Percentiles rank a stretch among this genome's conserved stretches.
These are phyloP conservation scores for Agrotis puta DNA, from an alignment of 2,888 invertebrate genomes.

Conservation along the genomic window DNA sequence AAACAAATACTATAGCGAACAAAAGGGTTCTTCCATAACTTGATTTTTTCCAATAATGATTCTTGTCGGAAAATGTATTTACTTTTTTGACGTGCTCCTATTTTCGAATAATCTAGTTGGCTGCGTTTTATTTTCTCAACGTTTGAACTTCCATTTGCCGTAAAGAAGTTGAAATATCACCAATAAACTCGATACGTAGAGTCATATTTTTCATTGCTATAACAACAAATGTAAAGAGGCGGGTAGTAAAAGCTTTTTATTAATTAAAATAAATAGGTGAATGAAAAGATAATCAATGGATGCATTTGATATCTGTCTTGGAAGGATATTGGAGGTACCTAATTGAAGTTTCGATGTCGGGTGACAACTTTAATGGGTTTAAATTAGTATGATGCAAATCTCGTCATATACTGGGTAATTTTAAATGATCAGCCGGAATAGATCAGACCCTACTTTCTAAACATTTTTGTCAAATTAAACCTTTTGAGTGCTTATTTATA, in stretches of 20 bases:
- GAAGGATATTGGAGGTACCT: constrained; percentile 32
- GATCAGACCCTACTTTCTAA: no score
- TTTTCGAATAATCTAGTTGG: constrained; percentile 35
- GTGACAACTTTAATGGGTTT: constrained; percentile 57
- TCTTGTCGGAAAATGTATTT: constrained; percentile 16
- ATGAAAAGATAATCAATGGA: constrained; percentile 25
- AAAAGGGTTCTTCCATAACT: constrained; percentile 8
- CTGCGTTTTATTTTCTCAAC: constrained; percentile 46
- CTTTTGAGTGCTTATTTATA: not conserved
- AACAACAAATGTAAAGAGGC: constrained; percentile 18
- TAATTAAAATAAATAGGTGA: constrained; percentile 36
- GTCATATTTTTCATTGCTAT: constrained; percentile 39
- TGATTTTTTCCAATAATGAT: constrained; percentile 23
- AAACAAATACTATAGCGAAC: constrained; percentile 20
- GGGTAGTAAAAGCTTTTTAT: constrained; percentile 52
- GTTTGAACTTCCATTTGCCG: constrained; percentile 28
- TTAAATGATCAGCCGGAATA: no score
- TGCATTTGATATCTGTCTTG: constrained; percentile 48
- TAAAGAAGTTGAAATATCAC: constrained; percentile 42
- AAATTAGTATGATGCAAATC: not conserved
- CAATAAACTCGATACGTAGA: constrained; percentile 43
- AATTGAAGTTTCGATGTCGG: constrained; percentile 59
- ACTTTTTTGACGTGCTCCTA: constrained; percentile 24
- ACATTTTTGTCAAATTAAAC: not conserved
- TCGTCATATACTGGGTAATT: no score